phyloP scores from a whole-genome alignment of 2,113 vertebrate genomes.

The Nothobranchius furzeri region DNA sequence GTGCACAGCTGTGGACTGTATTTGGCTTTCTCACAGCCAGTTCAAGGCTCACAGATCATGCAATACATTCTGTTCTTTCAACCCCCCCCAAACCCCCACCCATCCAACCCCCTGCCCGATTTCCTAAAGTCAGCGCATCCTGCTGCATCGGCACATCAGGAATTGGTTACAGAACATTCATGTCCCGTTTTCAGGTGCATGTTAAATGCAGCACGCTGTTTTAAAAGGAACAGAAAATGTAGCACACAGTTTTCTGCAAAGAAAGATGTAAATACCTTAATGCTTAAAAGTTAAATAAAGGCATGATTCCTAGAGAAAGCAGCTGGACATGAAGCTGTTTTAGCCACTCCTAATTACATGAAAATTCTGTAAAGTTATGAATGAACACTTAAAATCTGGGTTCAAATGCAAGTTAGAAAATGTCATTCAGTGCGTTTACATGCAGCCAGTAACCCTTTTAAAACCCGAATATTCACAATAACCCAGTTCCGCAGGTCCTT shows the following conservation, averaged over 20 bases:
- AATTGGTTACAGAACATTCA: constrained; percentile 26
- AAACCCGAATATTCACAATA: too few species aligned
- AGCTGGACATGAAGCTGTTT: not conserved
- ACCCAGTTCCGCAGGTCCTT: too few species aligned
- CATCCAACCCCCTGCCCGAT: not conserved
- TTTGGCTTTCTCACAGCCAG: constrained; percentile 33
- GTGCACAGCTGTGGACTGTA: constrained; percentile 15
- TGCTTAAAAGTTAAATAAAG: constrained; percentile 17
- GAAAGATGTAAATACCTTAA: not conserved
- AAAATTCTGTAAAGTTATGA: not conserved
- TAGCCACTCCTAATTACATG: not conserved
- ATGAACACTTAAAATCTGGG: not conserved
- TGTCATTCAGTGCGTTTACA: too few species aligned
- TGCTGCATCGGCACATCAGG: constrained; percentile 17
- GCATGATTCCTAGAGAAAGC: not conserved
- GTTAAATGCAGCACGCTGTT: not conserved
- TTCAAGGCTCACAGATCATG: constrained; percentile 51
- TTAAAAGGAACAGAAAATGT: not conserved
- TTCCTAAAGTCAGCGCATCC: constrained; percentile 32
- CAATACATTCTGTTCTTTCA: constrained; percentile 59
- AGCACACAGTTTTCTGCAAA: too few species aligned
- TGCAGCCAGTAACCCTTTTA: too few species aligned
- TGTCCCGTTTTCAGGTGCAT: constrained; percentile 1
- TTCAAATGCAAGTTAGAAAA: not conserved
- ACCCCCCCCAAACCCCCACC: constrained; percentile 13